Percentiles rank a stretch among this genome's conserved stretches.
Conservation (phyloP, 2,888 invertebrate species). For the Dinocampus coccinellae region DNA sequence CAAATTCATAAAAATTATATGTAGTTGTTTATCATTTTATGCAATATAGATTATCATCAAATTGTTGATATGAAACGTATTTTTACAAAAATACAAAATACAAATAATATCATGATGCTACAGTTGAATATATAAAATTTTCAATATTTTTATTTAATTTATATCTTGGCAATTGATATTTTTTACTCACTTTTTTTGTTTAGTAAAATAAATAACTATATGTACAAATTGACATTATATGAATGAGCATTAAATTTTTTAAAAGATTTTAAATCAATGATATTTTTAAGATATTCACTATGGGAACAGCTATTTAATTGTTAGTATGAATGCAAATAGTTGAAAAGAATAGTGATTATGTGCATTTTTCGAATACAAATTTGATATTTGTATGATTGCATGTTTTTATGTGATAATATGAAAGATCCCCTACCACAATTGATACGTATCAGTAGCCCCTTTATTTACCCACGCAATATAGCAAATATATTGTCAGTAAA, state of each 20-base stretch:
- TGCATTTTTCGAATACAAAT: conserved; percentile 42
- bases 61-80: conserved; percentile 58
- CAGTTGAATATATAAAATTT: neutral
- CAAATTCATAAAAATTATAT: too few species aligned
- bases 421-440: neutral
- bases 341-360: conserved; percentile 22
- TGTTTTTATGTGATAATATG: neutral
- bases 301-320: neutral
- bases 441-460: neutral
- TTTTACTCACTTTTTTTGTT: too few species aligned
- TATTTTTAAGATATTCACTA: neutral
- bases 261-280: neutral
- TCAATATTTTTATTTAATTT: neutral
- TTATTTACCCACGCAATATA: neutral
- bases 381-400: conserved; percentile 35
- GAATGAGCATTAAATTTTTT: neutral
- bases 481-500: neutral
- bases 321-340: neutral
- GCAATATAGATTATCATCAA: conserved; percentile 8
- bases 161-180: neutral
- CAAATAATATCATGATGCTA: conserved; percentile 28
- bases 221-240: neutral
- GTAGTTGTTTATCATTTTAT: too few species aligned
- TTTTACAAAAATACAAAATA: conserved; percentile 66
- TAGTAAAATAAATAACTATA: neutral